Evolutionary conservation across 2,888 invertebrate species (phyloP), one percentile per base, ranked within the genome.

Genomic region (Archips crataeganus): DNA sequence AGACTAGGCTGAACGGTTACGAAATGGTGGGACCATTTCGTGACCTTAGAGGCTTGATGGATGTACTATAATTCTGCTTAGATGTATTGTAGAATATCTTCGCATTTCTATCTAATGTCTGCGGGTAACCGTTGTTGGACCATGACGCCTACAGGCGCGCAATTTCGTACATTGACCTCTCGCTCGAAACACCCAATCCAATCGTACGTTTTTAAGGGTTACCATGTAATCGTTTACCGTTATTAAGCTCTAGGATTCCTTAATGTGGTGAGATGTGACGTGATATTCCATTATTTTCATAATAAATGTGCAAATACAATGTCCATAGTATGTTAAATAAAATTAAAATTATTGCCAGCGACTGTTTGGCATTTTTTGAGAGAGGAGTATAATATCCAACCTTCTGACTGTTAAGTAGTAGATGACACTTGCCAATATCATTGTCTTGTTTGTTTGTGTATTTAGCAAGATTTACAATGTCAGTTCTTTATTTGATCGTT

Each of bases 141-240:
- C 51, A n/a, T 65, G 51, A 65, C 65, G 65, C 65, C 65, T 36
- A 51, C 65, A 47, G 63, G 36, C 59, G 68, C 73, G 73, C 73
- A 36, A 75, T 76, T 78, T 77, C 73, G 78, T 72, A 13, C 79
- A 73, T 61, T 75, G 76, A 79, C 76, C 78, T 74, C 71, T 63
- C 62, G 54, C 60, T 34, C 68, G 62, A 32, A 63, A 57, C 59
- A 49, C 10, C 72, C 59, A 64, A 42, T 59, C 72, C 59, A 64
- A 42, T 59, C 49, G 39, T 47, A 23, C 62, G 32, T 45, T 54
- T 64, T 51, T 51, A 54, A 54, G 70, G 70, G 32, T 45, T 15
- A 11, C 57, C 47, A 11, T 69, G 36, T 15, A 23, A 67, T 36
- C 60, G 11, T 47, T 23, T 69, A 51, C 61, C 69, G 69, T 69